phyloP scores from a whole-genome alignment of 2,888 invertebrate species.

The Callyntrura guangdongensis region DNA sequence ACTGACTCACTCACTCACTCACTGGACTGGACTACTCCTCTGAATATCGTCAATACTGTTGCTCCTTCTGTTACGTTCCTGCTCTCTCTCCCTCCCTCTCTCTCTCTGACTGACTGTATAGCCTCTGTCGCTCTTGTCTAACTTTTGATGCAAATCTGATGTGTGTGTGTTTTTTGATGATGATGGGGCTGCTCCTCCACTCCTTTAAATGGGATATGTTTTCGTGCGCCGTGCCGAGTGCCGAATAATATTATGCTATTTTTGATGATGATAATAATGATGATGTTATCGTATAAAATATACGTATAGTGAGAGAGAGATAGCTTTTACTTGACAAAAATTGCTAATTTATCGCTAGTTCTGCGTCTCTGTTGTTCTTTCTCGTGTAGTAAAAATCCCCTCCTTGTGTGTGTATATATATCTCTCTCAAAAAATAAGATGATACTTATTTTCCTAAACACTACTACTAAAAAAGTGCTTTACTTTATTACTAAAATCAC shows the following conservation, averaged over 20 bases:
- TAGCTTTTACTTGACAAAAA: slow-evolving; percentile 40
- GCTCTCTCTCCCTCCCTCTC: slow-evolving; percentile 5
- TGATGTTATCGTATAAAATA: slow-evolving; percentile 38
- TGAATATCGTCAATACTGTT: slow-evolving; percentile 47
- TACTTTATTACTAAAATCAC: background rate
- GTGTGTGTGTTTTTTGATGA: background rate
- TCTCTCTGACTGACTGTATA: background rate
- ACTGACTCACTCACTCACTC: slow-evolving; percentile 39
- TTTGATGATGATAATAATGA: slow-evolving; percentile 29
- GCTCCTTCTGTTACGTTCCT: slow-evolving; percentile 26
- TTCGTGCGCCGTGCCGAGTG: background rate
- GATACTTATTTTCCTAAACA: slow-evolving; percentile 11
- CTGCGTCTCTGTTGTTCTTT: background rate
- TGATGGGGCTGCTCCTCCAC: background rate
- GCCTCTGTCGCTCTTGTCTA: slow-evolving; percentile 1
- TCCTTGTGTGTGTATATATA: background rate
- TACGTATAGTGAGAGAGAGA: background rate
- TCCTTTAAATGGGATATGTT: slow-evolving; percentile 45
- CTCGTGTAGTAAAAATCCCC: background rate
- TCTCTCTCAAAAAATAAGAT: background rate
- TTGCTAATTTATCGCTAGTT: slow-evolving; percentile 44
- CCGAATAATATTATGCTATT: slow-evolving; percentile 22
- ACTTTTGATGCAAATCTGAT: slow-evolving; percentile 33
- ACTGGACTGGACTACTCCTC: slow-evolving; percentile 23
- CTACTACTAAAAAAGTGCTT: background rate